Percentiles rank a stretch among this genome's conserved stretches.
phyloP scores from a whole-genome alignment of 1,140 invertebrate species.

The Zophobas morio region DNA sequence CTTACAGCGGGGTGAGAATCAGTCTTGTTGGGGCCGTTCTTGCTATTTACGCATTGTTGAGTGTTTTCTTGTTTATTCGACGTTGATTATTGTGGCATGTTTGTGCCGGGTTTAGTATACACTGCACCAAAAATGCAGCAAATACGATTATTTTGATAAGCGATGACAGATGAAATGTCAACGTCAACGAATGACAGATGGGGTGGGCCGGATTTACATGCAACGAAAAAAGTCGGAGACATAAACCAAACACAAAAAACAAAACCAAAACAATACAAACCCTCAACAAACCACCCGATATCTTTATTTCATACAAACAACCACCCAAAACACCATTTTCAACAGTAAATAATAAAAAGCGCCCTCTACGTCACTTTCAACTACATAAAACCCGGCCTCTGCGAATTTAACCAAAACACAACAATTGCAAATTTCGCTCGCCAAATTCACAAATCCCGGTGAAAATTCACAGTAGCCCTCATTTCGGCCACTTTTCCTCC shows the following conservation, averaged over 20 bases:
- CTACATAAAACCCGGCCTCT: conserved; percentile 30
- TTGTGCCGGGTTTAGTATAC: conserved; percentile 5
- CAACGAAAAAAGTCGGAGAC: neutral
- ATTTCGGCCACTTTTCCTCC: neutral
- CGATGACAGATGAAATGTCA: conserved; percentile 5
- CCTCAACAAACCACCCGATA: too few species aligned
- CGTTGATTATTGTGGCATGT: conserved; percentile 23
- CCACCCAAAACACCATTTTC: neutral
- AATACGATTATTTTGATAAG: conserved; percentile 33
- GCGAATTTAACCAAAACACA: conserved; percentile 38
- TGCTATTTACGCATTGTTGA: conserved; percentile 17
- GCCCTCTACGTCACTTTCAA: conserved; percentile 35
- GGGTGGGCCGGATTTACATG: neutral
- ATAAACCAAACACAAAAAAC: too few species aligned
- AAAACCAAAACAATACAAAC: too few species aligned
- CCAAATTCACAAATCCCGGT: conserved; percentile 6
- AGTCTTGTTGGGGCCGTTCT: conserved; percentile 15
- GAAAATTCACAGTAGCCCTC: conserved; percentile 1
- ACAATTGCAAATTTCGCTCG: neutral
- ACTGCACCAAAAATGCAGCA: conserved; percentile 47
- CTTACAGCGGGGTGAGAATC: conserved; percentile 5
- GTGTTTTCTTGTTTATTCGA: conserved; percentile 1
- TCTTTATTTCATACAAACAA: neutral
- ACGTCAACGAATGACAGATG: neutral
- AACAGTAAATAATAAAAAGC: neutral